These are phyloP conservation scores for Lophochroa leadbeateri DNA, from an alignment of 2,113 vertebrate genomes.

Conservation along the genomic window DNA sequence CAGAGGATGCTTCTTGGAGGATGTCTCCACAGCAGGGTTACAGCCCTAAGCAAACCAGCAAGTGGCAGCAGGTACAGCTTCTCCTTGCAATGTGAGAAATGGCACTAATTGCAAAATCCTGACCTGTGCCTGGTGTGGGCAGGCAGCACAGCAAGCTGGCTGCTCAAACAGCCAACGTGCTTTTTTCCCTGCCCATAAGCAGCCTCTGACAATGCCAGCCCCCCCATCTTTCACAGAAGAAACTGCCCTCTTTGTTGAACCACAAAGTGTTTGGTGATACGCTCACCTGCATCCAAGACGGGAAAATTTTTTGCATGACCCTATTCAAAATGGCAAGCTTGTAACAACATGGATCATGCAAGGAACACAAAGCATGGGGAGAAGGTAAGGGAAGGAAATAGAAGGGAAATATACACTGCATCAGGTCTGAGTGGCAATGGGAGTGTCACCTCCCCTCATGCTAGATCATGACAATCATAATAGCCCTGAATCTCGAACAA, in stretches of 20 bases:
- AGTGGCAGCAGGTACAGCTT: background rate
- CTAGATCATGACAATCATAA: background rate
- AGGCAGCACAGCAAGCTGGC: background rate
- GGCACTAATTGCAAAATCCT: background rate
- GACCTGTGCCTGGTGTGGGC: background rate
- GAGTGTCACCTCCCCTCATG: rapidly evolving
- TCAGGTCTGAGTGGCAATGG: rapidly evolving
- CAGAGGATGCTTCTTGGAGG: background rate
- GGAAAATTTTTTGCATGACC: background rate
- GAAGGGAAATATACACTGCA: background rate
- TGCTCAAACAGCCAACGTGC: rapidly evolving
- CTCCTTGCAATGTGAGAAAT: background rate
- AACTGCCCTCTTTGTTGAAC: rapidly evolving
- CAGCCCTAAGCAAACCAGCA: background rate
- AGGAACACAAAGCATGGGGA: background rate
- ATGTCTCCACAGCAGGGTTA: background rate
- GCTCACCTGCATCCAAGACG: rapidly evolving
- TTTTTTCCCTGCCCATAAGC: background rate
- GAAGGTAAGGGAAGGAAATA: background rate
- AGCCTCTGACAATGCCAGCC: background rate
- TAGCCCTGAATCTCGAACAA: background rate
- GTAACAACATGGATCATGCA: rapidly evolving
- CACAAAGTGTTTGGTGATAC: background rate
- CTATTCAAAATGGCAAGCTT: background rate
- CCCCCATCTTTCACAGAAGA: background rate